phyloP scores from a whole-genome alignment of 2,113 vertebrate species.

The Microtus montanus region DNA sequence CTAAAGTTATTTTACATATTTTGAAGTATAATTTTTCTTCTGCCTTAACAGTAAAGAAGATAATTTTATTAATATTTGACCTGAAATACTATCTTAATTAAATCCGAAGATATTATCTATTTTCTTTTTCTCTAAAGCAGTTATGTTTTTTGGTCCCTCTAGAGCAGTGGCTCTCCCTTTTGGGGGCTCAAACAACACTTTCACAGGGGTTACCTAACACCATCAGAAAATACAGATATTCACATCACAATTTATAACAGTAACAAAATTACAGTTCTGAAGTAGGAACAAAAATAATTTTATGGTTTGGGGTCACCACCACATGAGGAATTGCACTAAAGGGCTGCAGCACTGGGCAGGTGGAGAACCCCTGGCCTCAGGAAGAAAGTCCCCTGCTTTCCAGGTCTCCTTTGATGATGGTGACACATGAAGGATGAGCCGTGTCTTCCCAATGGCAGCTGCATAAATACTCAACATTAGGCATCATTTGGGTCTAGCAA shows the following conservation, averaged over 20 bases:
- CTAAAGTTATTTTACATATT: slow-evolving; percentile 5
- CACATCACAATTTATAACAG: neutral
- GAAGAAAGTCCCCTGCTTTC: neutral
- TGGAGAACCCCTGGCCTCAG: neutral
- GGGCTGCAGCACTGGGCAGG: neutral
- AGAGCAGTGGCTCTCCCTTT: neutral
- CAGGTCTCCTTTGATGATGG: neutral
- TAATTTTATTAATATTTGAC: neutral
- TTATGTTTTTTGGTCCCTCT: neutral
- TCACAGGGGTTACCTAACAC: neutral
- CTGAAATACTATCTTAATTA: neutral
- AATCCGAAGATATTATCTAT: neutral
- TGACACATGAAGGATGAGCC: neutral
- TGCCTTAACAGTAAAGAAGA: neutral
- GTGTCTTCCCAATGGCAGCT: neutral
- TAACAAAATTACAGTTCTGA: neutral
- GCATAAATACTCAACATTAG: neutral
- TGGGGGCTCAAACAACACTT: neutral
- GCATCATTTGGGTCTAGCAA: neutral
- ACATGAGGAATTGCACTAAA: neutral
- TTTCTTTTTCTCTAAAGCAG: slow-evolving; percentile 21
- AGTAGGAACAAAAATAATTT: neutral
- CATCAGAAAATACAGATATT: neutral
- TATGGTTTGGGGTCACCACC: neutral
- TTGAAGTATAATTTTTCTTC: slow-evolving; percentile 21